phyloP scores from a whole-genome alignment of 2,113 vertebrate genomes.

The Notarius lentiginosus region DNA sequence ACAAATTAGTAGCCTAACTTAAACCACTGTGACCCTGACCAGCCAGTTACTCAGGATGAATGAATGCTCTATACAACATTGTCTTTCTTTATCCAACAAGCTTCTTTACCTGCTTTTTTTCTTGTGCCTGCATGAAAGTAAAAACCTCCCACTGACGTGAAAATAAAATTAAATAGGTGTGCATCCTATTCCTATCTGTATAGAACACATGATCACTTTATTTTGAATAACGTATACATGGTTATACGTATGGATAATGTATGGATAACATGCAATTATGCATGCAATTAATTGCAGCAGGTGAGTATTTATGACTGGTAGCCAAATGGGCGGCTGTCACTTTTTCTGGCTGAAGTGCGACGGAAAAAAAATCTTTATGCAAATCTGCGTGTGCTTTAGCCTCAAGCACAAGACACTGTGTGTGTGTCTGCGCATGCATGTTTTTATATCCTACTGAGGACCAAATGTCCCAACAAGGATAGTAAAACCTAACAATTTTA shows the following conservation, averaged over 20 bases:
- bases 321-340: not conserved
- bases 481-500: too few relatives aligned
- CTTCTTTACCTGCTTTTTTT: not conserved
- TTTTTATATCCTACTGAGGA: not conserved
- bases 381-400: slow-evolving; percentile 64
- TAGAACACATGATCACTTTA: not conserved
- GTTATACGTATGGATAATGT: not conserved
- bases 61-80: not conserved
- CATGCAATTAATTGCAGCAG: slow-evolving; percentile 59
- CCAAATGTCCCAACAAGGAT: too few relatives aligned
- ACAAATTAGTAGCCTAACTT: not conserved
- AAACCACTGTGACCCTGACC: not conserved
- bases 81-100: not conserved
- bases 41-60: not conserved
- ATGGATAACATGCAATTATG: slow-evolving; percentile 58
- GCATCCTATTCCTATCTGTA: not conserved
- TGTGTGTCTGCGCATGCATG: slow-evolving; percentile 46
- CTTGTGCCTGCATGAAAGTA: not conserved
- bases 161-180: not conserved
- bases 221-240: not conserved
- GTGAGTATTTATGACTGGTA: slow-evolving; percentile 10
- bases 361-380: slow-evolving; percentile 73
- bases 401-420: slow-evolving; percentile 52
- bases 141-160: not conserved
- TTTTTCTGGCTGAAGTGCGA: slow-evolving; percentile 57